Evolutionary conservation across 2,113 vertebrate species (phyloP), one percentile per base, ranked within the genome.

Genomic region (Neodon shergylaensis): DNA sequence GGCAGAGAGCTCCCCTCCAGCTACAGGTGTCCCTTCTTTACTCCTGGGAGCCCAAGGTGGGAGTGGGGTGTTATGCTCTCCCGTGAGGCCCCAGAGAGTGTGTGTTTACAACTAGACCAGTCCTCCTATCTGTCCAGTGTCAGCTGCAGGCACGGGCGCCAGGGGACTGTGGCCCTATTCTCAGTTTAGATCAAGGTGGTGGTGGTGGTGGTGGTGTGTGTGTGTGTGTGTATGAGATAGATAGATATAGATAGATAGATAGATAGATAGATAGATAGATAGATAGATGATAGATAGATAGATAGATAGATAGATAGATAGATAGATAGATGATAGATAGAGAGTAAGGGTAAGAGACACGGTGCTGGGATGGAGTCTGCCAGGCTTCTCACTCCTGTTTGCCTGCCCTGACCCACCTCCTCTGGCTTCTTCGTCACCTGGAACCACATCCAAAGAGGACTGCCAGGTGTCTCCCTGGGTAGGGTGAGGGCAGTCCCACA

Each of bases 401-500:
- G 52, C 39, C n/a, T 49, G 10, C 14, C 24, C 5, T 54, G 14
- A 76, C 58, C 73, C 3, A 13, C 42, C 24, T 39, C 68, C 90
- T 54, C 61, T 58, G 39, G 63, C 49, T 65, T 72, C 28, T 13
- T 31, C 42, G 17, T 91, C 92, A 47, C 36, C 47, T 44, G 11
- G n/a, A 44, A 24, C 73, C 54, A n/a, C 5, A 4, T 54, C 68
- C 77, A 33, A 19, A 39, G 79, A 19, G 28, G 9, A 2, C 36
- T 0, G 1, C 5, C 26, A 44, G 1, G 52, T 1, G 10, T 39
- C 26, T 24, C 12, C 26, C 19, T 13, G 26, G 70, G 31, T 7
- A 2, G 28, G 72, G 47, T 14, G 6, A 26, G 6, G 47, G 31
- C 16, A 2, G n/a, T 17, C n/a, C 22, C 9, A 36, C 10, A 7